Evolutionary conservation across 23 tunicate species (phyloP), one percentile per base, ranked within the genome.

Genomic region (Trididemnum clinides): DNA sequence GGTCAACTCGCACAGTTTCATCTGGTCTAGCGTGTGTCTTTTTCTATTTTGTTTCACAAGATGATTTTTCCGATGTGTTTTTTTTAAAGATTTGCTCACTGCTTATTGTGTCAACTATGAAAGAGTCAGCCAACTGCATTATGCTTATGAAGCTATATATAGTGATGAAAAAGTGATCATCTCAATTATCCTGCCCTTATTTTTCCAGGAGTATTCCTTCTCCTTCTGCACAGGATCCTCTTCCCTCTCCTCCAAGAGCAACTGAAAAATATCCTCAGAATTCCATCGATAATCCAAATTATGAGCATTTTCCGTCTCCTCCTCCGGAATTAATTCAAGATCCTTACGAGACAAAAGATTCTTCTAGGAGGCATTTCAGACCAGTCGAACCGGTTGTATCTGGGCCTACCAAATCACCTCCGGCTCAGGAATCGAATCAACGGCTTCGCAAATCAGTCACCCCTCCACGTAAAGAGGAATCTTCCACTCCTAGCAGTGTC

Each of bases 201-300:
- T 44, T 7, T 44, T 44, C 54, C 12, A 76, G 39, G 30, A 20
- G 15, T n/a, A 39, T 20, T 20, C 19, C 82, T 3, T 35, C 77
- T 34, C 77, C 49, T 5, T 57, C 70, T n/a, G 19, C 64, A 12
- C 29, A 28, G 64, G 72, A 82, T 25, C 12, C 75, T 69, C 72
- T 33, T 0, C 72, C 62, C 5, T 49, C 64, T 25, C 79, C 87
- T 4, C 79, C 87, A 3, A 69, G 64, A n/a, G n/a, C n/a, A n/a
- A n/a, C n/a, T n/a, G n/a, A n/a, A n/a, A n/a, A n/a, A n/a, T n/a
- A n/a, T n/a, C n/a, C n/a, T 3, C 76, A 39, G 22, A 38, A 44
- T 30, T 78, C 95, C 23, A 37, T 90, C 20, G 89, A 90, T 35
- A 90, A 90, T 50, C 95, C 95, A 25, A 90, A 90, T 50, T 90